These are phyloP conservation scores for Phyllostomus discolor DNA, from an alignment of 2,113 vertebrate species.

Conservation along the genomic window DNA sequence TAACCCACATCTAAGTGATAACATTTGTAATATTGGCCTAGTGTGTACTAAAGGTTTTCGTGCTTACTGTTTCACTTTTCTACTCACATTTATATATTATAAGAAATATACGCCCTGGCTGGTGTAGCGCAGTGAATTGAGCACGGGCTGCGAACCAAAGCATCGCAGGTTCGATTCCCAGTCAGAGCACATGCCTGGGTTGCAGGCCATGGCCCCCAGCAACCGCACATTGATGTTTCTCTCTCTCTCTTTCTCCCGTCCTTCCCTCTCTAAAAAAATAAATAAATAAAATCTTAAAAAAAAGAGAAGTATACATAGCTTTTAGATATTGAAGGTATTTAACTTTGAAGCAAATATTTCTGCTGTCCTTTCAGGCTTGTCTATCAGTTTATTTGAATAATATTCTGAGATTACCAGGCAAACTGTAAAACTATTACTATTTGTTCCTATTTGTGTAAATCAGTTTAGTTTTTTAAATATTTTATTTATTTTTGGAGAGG, in stretches of 20 bases:
- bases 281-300: too few species aligned
- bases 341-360: constrained; percentile 20
- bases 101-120: background rate
- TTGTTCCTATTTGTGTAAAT: constrained; percentile 26
- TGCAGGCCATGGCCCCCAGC: too few species aligned
- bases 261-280: too few species aligned
- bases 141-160: too few species aligned
- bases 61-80: background rate
- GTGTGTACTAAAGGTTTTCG: background rate
- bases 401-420: background rate
- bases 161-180: too few species aligned
- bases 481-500: too few species aligned
- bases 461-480: background rate
- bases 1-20: background rate
- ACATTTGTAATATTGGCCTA: background rate
- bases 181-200: too few species aligned
- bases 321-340: background rate
- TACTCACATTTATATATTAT: background rate
- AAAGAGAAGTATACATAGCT: background rate
- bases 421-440: background rate
- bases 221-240: too few species aligned
- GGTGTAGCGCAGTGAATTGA: too few species aligned
- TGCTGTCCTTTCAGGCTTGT: background rate
- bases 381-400: background rate
- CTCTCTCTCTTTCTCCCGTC: too few species aligned